These are phyloP conservation scores for Seison nebaliae DNA, from an alignment of 1,140 invertebrate genomes.

Conservation along the genomic window DNA sequence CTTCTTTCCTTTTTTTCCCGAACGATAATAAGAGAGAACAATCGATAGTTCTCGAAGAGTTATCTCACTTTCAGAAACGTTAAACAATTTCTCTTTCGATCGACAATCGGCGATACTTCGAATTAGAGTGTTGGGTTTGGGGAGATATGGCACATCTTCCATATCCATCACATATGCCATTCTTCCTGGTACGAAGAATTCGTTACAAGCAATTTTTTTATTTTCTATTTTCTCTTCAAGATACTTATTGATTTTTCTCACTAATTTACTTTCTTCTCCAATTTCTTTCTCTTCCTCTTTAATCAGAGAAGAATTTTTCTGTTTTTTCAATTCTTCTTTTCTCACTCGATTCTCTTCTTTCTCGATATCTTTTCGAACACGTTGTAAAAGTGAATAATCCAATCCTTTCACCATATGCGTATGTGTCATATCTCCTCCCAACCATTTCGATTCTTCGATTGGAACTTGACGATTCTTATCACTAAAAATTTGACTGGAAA, in stretches of 20 bases:
- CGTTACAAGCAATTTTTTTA: no score
- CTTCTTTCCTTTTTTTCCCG: no score
- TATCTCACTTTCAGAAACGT: no score
- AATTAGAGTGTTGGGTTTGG: constrained; percentile 79
- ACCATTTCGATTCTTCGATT: constrained; percentile 96
- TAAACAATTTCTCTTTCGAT: no score
- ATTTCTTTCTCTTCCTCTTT: constrained; percentile 38
- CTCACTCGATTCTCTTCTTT: background rate
- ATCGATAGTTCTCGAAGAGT: no score
- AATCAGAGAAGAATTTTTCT: background rate
- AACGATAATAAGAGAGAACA: no score
- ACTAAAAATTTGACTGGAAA: constrained; percentile 41
- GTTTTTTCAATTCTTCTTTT: background rate
- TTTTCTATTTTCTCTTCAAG: no score
- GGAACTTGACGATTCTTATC: constrained; percentile 74
- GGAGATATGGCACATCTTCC: constrained; percentile 61
- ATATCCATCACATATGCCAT: constrained; percentile 95
- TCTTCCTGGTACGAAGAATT: constrained; percentile 69
- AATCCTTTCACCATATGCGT: constrained; percentile 98
- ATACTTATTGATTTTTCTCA: no score
- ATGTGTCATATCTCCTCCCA: constrained; percentile 98
- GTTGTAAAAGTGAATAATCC: constrained; percentile 92
- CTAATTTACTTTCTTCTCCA: constrained; percentile 46
- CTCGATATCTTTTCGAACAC: constrained; percentile 35
- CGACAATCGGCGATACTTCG: constrained; percentile 77